Percentiles rank a stretch among this genome's conserved stretches.
Conservation (phyloP, 2,888 invertebrate species). For the Neoaliturus tenellus region DNA sequence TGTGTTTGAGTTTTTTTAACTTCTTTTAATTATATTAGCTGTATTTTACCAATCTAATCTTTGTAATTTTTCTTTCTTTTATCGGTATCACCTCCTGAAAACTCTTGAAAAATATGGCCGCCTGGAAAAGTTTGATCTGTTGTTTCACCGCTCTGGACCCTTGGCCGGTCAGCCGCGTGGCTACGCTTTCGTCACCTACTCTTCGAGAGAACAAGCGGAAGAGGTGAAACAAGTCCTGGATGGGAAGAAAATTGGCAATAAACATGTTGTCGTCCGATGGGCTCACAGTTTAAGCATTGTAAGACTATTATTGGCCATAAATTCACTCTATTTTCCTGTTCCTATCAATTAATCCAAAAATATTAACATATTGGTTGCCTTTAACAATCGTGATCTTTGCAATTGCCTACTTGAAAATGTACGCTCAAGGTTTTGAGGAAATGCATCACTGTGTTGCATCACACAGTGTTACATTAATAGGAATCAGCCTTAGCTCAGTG, state of each 20-base stretch:
- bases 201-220: conserved; percentile 80
- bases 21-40: too few relatives aligned
- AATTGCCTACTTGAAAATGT: too few relatives aligned
- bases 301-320: too few relatives aligned
- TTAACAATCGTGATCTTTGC: too few relatives aligned
- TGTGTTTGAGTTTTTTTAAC: too few relatives aligned
- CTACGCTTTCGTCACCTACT: conserved; percentile 95
- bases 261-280: conserved; percentile 86
- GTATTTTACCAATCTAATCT: conserved; percentile 55
- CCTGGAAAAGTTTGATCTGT: conserved; percentile 96
- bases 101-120: conserved; percentile 95
- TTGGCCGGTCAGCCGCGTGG: conserved; percentile 93
- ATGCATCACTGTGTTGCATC: too few relatives aligned
- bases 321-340: too few relatives aligned
- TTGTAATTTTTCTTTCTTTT: conserved; percentile 72
- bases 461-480: too few relatives aligned
- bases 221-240: conserved; percentile 84
- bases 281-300: conserved; percentile 85
- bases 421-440: too few relatives aligned
- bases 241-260: conserved; percentile 84
- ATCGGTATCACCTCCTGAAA: conserved; percentile 97
- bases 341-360: too few relatives aligned
- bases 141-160: conserved; percentile 95
- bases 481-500: too few relatives aligned
- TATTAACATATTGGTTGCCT: too few relatives aligned